Conservation (phyloP, 1,140 invertebrate genomes). For the Sipha flava region DNA sequence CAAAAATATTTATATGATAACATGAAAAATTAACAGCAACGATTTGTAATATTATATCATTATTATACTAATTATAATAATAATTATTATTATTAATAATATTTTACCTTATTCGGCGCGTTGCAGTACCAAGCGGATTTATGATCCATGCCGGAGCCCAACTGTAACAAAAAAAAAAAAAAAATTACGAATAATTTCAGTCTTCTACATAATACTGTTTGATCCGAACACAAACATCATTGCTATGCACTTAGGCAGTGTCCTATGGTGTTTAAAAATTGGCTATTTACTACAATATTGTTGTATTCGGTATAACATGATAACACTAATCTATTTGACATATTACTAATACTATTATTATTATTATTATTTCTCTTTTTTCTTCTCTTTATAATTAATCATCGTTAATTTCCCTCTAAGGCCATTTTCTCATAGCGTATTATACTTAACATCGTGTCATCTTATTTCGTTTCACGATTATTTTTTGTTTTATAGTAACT, state of each 20-base stretch:
- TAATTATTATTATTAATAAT: background rate
- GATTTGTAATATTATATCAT: background rate
- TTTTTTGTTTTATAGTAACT: background rate
- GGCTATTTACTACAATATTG: too few species aligned
- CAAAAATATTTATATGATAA: background rate
- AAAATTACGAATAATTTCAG: background rate
- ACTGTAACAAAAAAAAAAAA: slow-evolving; percentile 5
- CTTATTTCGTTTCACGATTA: background rate
- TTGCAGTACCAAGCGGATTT: slow-evolving; percentile 26
- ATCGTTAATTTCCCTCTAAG: background rate
- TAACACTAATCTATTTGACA: background rate
- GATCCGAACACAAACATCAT: background rate
- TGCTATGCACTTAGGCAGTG: too few species aligned
- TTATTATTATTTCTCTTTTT: background rate
- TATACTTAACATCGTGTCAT: background rate
- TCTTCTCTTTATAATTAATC: background rate
- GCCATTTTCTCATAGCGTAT: background rate
- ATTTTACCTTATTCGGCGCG: slow-evolving; percentile 21
- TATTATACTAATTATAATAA: background rate
- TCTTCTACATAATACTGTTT: background rate
- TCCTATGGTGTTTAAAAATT: too few species aligned
- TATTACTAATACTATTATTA: too few species aligned
- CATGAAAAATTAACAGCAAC: background rate
- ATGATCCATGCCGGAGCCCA: slow-evolving; percentile 24
- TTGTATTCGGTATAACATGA: too few species aligned